Base-by-base conservation (phyloP, 2,888 invertebrate species). In the Norana najaformis region DNA sequence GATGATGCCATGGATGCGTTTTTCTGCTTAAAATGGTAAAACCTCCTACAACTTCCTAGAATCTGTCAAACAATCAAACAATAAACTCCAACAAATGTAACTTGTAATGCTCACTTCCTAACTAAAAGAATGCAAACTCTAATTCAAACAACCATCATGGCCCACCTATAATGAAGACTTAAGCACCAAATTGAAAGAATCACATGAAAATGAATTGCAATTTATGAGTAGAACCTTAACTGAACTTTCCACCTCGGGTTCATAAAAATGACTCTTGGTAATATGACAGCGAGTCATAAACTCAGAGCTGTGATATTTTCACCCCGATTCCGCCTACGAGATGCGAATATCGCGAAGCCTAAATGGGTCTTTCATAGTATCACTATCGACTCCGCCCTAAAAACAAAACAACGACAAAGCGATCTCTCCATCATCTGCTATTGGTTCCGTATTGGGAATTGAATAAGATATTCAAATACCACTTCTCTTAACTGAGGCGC, bases 1-100 rank as follows among this genome's bases (percentile, higher is more conserved):
- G 90, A 90, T 20, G 89, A 82, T 41, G 90, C 89, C 90, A 90
- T 90, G 35, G 85, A 23, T 37, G 85, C 85, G 69, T 47, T 69
- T 69, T 69, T n/a, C 16, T 16, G 8, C 16, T n/a, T 69, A 0
- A 47, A 47, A n/a, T 30, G 30, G 69, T 69, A 69, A 69, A 69
- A 69, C 69, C 69, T 69, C n/a, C 69, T 69, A 69, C 69, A 69
- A 69, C 69, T 69, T 69, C 69, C 69, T 69, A 69, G 30, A 69
- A 69, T 69, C 69, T 69, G 69, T 69, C 69, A 69, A 69, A 69
- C n/a, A 69, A n/a, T n/a, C 30, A 53, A 53, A 30, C 5, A 69
- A 69, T 23, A 47, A 47, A 6, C 69, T 30, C 30, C n/a, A 69
- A n/a, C 69, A n/a, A 69, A 69, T 69, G n/a, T 16, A 69, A n/a